Evolutionary conservation across 2,888 invertebrate species (phyloP).

Genomic region (Plagodis pulveraria): DNA sequence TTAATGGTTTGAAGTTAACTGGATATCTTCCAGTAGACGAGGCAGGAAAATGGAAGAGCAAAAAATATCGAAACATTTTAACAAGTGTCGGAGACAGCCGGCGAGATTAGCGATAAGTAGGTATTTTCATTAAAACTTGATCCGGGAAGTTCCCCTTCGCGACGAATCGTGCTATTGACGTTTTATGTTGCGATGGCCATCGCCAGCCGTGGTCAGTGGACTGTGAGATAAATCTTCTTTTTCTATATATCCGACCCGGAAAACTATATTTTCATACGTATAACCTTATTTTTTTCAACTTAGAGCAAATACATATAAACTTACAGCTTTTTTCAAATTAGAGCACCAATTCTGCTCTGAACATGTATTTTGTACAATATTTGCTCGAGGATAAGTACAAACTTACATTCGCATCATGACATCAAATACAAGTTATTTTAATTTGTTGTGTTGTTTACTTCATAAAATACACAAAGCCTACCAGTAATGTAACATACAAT

Average conservation of each 20-base stretch:
- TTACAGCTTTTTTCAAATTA: too few species aligned
- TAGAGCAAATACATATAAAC: too few species aligned
- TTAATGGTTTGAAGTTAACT: constrained; percentile 20
- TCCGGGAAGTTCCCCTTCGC: constrained; percentile 39
- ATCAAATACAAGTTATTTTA: not conserved
- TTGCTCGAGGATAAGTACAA: too few species aligned
- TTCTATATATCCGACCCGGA: too few species aligned
- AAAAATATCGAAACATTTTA: constrained; percentile 39
- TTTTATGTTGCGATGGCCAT: constrained; percentile 37
- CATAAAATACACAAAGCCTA: too few species aligned
- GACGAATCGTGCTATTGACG: constrained; percentile 39
- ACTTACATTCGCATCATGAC: not conserved
- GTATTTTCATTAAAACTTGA: constrained; percentile 60
- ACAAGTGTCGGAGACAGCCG: constrained; percentile 53
- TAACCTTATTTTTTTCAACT: too few species aligned
- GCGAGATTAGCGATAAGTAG: constrained; percentile 49
- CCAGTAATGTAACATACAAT: too few species aligned
- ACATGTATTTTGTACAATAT: too few species aligned
- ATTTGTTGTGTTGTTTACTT: too few species aligned
- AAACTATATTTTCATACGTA: too few species aligned
- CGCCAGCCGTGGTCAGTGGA: constrained; percentile 1
- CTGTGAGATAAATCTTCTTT: constrained; percentile 5
- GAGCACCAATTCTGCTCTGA: too few species aligned
- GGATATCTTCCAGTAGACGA: constrained; percentile 25
- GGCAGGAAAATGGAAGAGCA: constrained; percentile 28